phyloP scores from a whole-genome alignment of 2,888 invertebrate species.

The Thera obeliscata region DNA sequence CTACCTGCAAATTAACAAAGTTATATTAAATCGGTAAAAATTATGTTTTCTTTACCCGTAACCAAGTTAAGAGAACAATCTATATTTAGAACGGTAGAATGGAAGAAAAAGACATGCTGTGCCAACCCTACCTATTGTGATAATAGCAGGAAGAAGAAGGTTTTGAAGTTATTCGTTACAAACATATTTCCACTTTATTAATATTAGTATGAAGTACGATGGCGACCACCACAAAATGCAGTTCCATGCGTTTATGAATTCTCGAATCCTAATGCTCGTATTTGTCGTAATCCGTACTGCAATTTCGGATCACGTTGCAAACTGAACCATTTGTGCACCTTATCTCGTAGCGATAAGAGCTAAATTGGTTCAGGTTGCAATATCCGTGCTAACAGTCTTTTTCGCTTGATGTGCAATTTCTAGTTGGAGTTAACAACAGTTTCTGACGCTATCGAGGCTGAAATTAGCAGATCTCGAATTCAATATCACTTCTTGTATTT shows the following conservation, averaged over 20 bases:
- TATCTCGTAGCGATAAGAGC: slow-evolving; percentile 12
- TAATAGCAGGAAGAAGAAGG: no score
- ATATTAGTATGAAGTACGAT: neutral
- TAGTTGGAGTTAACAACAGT: slow-evolving; percentile 5
- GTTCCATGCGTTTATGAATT: neutral
- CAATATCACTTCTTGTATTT: no score
- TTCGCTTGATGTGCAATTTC: slow-evolving; percentile 26
- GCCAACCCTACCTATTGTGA: no score
- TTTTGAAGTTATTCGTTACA: no score
- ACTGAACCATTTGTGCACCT: slow-evolving; percentile 14
- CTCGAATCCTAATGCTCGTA: neutral
- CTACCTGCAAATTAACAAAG: no score
- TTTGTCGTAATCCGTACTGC: slow-evolving; percentile 3
- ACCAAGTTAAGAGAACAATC: no score
- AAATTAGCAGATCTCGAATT: no score
- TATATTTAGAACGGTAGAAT: no score
- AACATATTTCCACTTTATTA: no score
- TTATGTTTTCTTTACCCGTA: no score
- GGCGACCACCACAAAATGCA: neutral
- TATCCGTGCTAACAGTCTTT: slow-evolving; percentile 15
- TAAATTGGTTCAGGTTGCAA: neutral
- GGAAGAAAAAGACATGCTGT: no score
- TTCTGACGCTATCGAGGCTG: neutral
- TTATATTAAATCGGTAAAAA: no score
- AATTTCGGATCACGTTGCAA: slow-evolving; percentile 8